These are phyloP conservation scores for Syngnathus rostellatus DNA, from an alignment of 2,797 vertebrate species.

Conservation along the genomic window DNA sequence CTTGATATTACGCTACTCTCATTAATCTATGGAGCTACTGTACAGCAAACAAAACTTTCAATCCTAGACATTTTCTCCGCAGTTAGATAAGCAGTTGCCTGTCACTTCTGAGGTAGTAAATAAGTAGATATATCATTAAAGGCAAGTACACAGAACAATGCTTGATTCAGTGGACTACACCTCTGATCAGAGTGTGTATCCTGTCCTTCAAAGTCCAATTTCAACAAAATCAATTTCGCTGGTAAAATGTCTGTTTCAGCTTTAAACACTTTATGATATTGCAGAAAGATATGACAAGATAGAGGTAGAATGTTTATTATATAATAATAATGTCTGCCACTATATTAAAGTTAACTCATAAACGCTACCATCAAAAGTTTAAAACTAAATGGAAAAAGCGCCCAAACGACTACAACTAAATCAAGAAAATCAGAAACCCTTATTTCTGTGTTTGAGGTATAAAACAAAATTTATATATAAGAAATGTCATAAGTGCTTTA, in stretches of 20 bases:
- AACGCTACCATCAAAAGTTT: conserved; percentile 59
- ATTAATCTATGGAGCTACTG: conserved; percentile 36
- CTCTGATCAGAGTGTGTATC: conserved; percentile 23
- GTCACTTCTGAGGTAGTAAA: conserved; percentile 66
- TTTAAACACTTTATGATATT: conserved; percentile 45
- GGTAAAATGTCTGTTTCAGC: conserved; percentile 38
- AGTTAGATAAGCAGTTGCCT: conserved; percentile 52
- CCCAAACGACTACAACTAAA: conserved; percentile 54
- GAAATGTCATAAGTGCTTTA: conserved; percentile 65
- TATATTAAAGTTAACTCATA: conserved; percentile 52
- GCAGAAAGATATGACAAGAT: conserved; percentile 45
- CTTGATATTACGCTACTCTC: conserved; percentile 37
- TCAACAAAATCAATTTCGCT: conserved; percentile 29
- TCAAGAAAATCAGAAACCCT: conserved; percentile 38
- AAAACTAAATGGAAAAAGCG: conserved; percentile 55
- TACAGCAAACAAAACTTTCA: conserved; percentile 54
- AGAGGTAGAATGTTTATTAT: conserved; percentile 63
- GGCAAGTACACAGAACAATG: conserved; percentile 44
- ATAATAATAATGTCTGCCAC: conserved; percentile 40
- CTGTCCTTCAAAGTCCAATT: conserved; percentile 31
- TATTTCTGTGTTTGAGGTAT: conserved; percentile 49
- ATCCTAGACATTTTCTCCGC: conserved; percentile 55
- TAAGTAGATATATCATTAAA: conserved; percentile 59
- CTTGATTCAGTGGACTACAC: conserved; percentile 28
- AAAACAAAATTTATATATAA: conserved; percentile 30